phyloP scores from a whole-genome alignment of 2,888 invertebrate genomes.

The Pterostichus madidus region DNA sequence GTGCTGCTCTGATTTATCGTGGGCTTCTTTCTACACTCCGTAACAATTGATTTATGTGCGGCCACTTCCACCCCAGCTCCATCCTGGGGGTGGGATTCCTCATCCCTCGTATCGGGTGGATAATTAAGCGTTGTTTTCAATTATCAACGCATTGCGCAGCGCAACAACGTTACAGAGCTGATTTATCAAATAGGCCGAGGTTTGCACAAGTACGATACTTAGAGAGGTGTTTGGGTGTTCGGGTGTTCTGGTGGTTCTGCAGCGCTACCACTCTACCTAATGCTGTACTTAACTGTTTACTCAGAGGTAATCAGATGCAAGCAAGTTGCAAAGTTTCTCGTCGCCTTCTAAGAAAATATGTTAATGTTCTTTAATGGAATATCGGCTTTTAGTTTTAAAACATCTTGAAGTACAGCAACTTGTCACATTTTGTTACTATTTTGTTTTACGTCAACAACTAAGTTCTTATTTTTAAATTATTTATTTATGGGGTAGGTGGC shows the following conservation, averaged over 20 bases:
- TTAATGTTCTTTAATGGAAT: conserved; percentile 44
- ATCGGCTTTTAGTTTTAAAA: conserved; percentile 27
- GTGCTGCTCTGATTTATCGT: background rate
- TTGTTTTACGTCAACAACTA: too few species aligned
- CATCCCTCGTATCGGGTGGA: conserved; percentile 23
- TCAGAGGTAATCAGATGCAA: conserved; percentile 24
- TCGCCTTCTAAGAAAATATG: conserved; percentile 25
- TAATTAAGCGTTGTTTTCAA: conserved; percentile 52
- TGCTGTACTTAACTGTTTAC: conserved; percentile 30
- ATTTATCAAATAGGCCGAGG: conserved; percentile 12
- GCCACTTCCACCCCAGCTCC: background rate
- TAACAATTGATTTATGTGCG: conserved; percentile 37
- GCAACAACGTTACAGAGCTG: background rate
- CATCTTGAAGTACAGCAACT: background rate
- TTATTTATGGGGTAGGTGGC: too few species aligned
- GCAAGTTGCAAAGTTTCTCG: conserved; percentile 11
- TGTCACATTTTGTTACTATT: too few species aligned
- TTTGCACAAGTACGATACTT: background rate
- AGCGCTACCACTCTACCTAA: background rate
- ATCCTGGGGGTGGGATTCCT: background rate
- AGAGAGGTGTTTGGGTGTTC: background rate
- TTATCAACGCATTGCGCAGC: conserved; percentile 39
- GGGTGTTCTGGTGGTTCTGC: background rate
- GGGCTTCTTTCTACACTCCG: background rate
- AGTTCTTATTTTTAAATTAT: too few species aligned